A percentile compares a stretch with the other conserved stretches of the same genome.
Evolutionary conservation across 2,113 vertebrate genomes (phyloP).

Genomic region (Bubo blakistoni): DNA sequence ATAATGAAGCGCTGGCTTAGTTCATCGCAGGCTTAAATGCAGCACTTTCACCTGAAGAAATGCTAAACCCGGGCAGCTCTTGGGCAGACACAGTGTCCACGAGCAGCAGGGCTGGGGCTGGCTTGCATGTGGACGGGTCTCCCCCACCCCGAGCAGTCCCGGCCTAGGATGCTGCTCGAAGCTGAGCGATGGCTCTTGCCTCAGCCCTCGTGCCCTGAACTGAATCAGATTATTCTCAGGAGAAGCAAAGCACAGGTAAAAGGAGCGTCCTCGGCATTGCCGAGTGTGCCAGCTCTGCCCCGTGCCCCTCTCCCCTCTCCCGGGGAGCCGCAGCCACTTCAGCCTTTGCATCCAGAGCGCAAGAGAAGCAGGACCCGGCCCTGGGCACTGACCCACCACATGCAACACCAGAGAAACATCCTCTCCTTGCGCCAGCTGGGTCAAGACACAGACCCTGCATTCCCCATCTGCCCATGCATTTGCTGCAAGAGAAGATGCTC

Average conservation of each 20-base stretch:
- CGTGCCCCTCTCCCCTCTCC: neutral
- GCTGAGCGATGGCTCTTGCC: neutral
- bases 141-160: rapidly evolving
- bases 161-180: neutral
- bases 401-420: rapidly evolving
- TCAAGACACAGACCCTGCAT: neutral
- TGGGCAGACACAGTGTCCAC: neutral
- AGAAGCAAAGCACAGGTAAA: neutral
- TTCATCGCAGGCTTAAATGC: neutral
- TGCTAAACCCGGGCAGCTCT: neutral
- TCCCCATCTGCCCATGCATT: neutral
- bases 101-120: neutral
- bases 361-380: neutral
- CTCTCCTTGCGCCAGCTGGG: neutral
- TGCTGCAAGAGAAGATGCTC: neutral
- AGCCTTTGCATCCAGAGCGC: neutral
- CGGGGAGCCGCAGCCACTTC: neutral
- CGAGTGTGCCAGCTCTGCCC: neutral
- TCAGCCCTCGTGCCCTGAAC: neutral
- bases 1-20: neutral
- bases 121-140: neutral
- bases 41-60: neutral
- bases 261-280: rapidly evolving
- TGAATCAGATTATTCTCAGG: neutral
- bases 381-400: neutral